phyloP scores from a whole-genome alignment of 2,797 vertebrate genomes.

The Arctocebus calabarensis region DNA sequence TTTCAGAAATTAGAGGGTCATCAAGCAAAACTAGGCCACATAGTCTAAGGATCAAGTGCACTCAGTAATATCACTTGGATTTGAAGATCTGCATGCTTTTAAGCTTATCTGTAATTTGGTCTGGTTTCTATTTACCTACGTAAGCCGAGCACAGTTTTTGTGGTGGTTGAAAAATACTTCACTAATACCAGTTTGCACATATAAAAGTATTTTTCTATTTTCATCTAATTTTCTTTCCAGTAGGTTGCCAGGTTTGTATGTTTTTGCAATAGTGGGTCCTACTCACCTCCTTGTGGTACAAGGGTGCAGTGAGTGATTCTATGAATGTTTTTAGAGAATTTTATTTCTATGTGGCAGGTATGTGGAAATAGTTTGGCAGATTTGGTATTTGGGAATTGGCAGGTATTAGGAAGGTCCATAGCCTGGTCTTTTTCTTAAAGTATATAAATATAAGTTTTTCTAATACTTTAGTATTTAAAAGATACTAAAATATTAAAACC shows the following conservation, averaged over 20 bases:
- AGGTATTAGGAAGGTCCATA: slow-evolving; percentile 1
- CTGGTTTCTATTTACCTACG: slow-evolving; percentile 77
- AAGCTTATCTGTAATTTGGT: slow-evolving; percentile 79
- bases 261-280: slow-evolving; percentile 8
- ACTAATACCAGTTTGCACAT: slow-evolving; percentile 32
- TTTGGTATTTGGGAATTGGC: neutral
- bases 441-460: slow-evolving; percentile 15
- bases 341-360: slow-evolving; percentile 1
- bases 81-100: slow-evolving; percentile 77
- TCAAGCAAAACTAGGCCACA: slow-evolving; percentile 83
- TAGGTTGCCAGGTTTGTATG: slow-evolving; percentile 6
- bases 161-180: slow-evolving; percentile 66
- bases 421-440: slow-evolving; percentile 16
- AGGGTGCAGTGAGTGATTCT: neutral
- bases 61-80: slow-evolving; percentile 74
- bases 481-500: neutral
- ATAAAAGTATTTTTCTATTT: slow-evolving; percentile 49
- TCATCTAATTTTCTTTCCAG: slow-evolving; percentile 44
- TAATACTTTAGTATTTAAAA: neutral
- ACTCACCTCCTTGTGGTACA: slow-evolving; percentile 3
- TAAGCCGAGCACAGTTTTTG: slow-evolving; percentile 61
- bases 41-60: slow-evolving; percentile 81
- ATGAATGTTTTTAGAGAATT: slow-evolving; percentile 24
- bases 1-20: slow-evolving; percentile 84
- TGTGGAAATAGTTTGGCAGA: neutral